Base-by-base conservation (phyloP, 2,113 vertebrate species). In the Lophius piscatorius region DNA sequence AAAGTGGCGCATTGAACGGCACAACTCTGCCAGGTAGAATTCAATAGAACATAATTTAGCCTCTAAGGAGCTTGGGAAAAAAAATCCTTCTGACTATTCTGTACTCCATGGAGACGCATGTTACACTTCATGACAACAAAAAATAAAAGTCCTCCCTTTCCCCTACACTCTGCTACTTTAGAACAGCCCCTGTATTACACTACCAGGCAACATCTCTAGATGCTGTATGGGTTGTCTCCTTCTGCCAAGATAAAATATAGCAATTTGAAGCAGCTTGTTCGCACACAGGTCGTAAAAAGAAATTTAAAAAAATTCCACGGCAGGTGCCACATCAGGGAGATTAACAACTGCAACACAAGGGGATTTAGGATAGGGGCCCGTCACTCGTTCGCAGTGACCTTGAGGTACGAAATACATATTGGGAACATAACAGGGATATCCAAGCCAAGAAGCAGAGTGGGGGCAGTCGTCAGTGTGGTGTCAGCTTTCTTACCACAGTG, bases 191-290 rank as follows among this genome's bases (percentile, higher is more conserved):
- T 16, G 28, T 55, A 38, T 63, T 41, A 54, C 57, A 56, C 70
- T 56, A 20, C 36, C 5, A 36, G 48, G 56, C 63, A 50, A 42
- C 68, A 65, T 71, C 51, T 61, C 75, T 71, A 40, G 50, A 70
- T 74, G 83, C 80, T 84, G 80, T 80, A 86, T 63, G 52, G 54
- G 48, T 74, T 49, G 73, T 82, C 78, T 82, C 64, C 61, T 71
- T 61, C 82, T 81, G 81, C 81, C 78, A 87, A 82, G 64, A 78
- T 70, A 85, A 87, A 83, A 84, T 81, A 82, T 69, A 78, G 78
- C 77, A 74, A 76, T 80, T 84, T 88, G 75, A 87, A 83, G 66
- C 83, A 64, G 79, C 74, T 76, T 81, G 84, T 83, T 81, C 77
- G 76, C 77, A 84, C 83, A 81, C 75, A 70, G 56, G 75, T 78